Evolutionary conservation across 1,140 invertebrate species (phyloP), one percentile per base, ranked within the genome.

Genomic region (Listronotus oregonensis): DNA sequence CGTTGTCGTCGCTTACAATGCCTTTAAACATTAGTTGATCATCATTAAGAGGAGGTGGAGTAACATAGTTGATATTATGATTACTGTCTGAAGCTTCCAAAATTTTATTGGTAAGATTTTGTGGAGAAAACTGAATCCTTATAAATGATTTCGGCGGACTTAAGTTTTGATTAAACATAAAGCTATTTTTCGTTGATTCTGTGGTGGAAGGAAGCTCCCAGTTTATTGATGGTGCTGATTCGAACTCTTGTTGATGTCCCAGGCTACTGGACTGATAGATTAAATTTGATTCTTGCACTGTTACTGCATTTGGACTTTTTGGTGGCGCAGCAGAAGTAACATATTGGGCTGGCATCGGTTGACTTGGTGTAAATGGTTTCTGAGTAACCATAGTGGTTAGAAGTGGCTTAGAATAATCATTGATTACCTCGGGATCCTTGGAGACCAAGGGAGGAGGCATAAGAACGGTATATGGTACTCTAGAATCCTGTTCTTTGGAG

Each of bases 401-500:
- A 7, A 51, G 9, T 6, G 11, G 39, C n/a, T 60, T 43, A 12
- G 72, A 71, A 70, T 57, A 64, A 50, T 70, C 39, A 70, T 58
- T 75, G 31, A 5, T 9, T 9, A 9, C 11, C 8, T 75, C 69
- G 17, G 75, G 72, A 46, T 72, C 61, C 14, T 47, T 74, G 64
- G 55, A 69, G 61, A 32, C 77, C n/a, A 86, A 81, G 1, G 88
- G 89, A 3, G 89, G 89, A 31, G 89, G 89, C 47, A 90, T 82
- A 54, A 90, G 79, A 73, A 88, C 85, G 0, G 86, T 88, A 73
- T 86, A 84, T 0, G 85, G 86, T 31, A 76, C 67, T 63, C 80
- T 80, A 43, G 80, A 78, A 17, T 84, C 80, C 74, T 78, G 49
- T 78, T 69, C 77, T 68, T 67, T 78, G 60, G 68, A 78, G 75